Evolutionary conservation across 2,113 vertebrate species (phyloP).

Genomic region (Pimephales promelas): DNA sequence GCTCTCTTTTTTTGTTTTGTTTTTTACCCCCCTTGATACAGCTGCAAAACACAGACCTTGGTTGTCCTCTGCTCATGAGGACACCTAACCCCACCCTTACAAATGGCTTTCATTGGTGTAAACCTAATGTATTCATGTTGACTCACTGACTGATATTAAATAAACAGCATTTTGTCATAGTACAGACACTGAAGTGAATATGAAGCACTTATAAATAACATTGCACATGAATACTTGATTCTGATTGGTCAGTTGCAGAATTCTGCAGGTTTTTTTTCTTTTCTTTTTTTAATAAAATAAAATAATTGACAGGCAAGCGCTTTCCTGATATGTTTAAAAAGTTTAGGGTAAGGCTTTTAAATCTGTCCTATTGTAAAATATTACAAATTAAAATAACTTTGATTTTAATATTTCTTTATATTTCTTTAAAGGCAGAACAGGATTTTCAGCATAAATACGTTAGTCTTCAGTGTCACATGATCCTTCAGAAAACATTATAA

Average conservation of each 20-base stretch:
- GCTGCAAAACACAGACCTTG: slow-evolving; percentile 16
- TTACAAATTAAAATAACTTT: too few species aligned
- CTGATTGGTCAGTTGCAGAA: not conserved
- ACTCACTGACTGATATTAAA: not conserved
- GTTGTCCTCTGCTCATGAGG: slow-evolving; percentile 7
- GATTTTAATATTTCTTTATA: too few species aligned
- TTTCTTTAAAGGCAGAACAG: not conserved
- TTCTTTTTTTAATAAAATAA: not conserved
- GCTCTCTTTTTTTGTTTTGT: not conserved
- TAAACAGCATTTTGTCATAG: not conserved
- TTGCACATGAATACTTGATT: not conserved
- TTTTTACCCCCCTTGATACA: slow-evolving; percentile 17
- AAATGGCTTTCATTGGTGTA: slow-evolving; percentile 5
- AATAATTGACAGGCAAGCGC: not conserved
- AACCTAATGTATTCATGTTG: not conserved
- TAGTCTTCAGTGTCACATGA: not conserved
- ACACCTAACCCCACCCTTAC: not conserved
- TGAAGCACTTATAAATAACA: not conserved
- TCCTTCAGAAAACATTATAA: not conserved
- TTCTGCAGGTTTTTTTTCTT: not conserved
- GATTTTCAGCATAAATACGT: not conserved
- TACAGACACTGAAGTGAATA: not conserved
- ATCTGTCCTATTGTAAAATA: not conserved
- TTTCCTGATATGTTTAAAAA: not conserved
- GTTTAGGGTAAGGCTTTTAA: not conserved